Evolutionary conservation across 1,140 invertebrate genomes (phyloP).

Genomic region (Aphelinus certus): DNA sequence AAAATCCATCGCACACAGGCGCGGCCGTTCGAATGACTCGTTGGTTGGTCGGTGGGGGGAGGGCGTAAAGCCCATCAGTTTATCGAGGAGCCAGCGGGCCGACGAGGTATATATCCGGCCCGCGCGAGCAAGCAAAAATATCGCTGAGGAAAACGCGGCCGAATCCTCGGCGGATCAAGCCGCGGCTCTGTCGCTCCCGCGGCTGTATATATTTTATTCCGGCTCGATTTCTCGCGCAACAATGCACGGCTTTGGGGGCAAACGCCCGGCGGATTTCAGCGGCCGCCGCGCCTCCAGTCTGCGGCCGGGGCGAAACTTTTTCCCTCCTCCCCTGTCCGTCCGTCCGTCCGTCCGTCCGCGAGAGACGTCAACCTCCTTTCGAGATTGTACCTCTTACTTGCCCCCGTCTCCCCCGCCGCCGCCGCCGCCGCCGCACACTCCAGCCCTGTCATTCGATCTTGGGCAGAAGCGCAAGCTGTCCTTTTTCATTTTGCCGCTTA

Average conservation of each 20-base stretch:
- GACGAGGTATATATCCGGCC: neutral
- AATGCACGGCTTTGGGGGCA: slow-evolving; percentile 16
- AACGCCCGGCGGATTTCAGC: slow-evolving; percentile 30
- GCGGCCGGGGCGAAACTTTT: slow-evolving; percentile 20
- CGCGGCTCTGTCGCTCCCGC: no score
- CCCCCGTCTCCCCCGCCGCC: neutral
- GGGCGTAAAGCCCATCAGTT: neutral
- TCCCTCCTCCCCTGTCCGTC: slow-evolving; percentile 1
- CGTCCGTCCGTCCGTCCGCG: slow-evolving; percentile 7
- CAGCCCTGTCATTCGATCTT: slow-evolving; percentile 34
- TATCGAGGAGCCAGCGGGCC: neutral
- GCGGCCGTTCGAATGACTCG: neutral
- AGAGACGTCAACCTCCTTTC: slow-evolving; percentile 12
- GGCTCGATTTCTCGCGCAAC: neutral
- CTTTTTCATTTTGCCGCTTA: neutral
- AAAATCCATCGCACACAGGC: neutral
- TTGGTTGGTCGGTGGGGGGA: neutral
- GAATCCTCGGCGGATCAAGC: neutral
- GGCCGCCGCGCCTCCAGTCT: neutral
- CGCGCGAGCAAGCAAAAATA: neutral
- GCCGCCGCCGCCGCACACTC: no score
- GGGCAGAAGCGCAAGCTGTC: neutral
- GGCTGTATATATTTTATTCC: no score
- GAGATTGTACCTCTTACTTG: slow-evolving; percentile 35
- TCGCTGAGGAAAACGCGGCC: neutral